Evolutionary conservation across 2,113 vertebrate genomes (phyloP).

Genomic region (Halichoeres trimaculatus): DNA sequence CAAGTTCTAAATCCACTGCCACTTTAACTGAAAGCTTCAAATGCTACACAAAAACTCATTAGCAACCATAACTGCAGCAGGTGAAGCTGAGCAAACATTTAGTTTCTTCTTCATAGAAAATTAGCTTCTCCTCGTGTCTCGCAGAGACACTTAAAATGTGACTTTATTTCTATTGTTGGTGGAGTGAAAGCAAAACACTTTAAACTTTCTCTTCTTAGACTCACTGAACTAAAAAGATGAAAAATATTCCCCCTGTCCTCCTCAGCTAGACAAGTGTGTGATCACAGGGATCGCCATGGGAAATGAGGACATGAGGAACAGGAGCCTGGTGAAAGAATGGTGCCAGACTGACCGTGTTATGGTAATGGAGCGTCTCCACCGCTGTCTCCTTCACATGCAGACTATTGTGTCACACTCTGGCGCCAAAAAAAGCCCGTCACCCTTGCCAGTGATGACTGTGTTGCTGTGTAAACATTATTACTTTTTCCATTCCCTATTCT

Average conservation of each 20-base stretch:
- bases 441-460: constrained; percentile 15
- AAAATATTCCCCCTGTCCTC: constrained; percentile 15
- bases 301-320: constrained; percentile 88
- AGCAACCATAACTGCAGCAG: neutral
- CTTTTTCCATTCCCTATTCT: neutral
- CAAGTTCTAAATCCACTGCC: no score
- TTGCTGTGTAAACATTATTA: neutral
- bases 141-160: neutral
- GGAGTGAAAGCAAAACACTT: no score
- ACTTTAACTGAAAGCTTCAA: no score
- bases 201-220: neutral
- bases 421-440: constrained; percentile 14
- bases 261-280: constrained; percentile 91
- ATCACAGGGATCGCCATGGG: constrained; percentile 90
- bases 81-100: neutral
- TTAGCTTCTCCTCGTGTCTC: neutral
- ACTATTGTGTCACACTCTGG: constrained; percentile 40
- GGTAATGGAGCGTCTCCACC: constrained; percentile 76
- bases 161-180: neutral
- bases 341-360: constrained; percentile 75
- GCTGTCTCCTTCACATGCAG: constrained; percentile 45
- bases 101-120: neutral
- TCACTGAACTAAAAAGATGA: neutral
- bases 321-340: constrained; percentile 90
- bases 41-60: no score